Conservation (phyloP, 2,797 vertebrate species). For the Trichosurus vulpecula region DNA sequence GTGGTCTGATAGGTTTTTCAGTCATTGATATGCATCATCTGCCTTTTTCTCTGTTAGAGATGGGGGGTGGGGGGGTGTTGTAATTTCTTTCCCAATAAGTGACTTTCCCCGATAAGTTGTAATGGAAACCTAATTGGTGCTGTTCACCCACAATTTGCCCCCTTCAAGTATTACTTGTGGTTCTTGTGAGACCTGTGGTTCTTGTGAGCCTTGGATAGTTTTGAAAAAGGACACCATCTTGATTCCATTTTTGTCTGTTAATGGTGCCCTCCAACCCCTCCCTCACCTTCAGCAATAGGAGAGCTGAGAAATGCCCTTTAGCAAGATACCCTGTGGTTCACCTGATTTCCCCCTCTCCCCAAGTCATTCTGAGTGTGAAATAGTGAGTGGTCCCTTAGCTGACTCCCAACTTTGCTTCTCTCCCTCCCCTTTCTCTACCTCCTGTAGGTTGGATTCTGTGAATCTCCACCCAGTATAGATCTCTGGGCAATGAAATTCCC, state of each 20-base stretch:
- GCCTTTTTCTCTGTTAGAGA: slow-evolving; percentile 18
- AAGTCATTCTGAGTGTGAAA: slow-evolving; percentile 16
- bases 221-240: background rate
- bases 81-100: background rate
- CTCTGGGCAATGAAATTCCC: background rate
- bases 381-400: background rate
- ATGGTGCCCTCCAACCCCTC: slow-evolving; percentile 29
- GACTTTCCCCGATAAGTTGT: slow-evolving; percentile 20
- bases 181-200: too few relatives aligned
- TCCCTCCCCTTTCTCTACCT: slow-evolving; percentile 12
- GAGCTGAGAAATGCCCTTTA: slow-evolving; percentile 22
- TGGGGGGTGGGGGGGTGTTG: background rate
- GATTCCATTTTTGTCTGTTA: background rate
- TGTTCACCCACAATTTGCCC: slow-evolving; percentile 61
- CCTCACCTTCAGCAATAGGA: slow-evolving; percentile 7
- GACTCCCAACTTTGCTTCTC: background rate
- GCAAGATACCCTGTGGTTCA: background rate
- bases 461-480: slow-evolving; percentile 43
- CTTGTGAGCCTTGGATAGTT: slow-evolving; percentile 42
- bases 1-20: slow-evolving; percentile 2
- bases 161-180: background rate
- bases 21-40: background rate
- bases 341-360: background rate
- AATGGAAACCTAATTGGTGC: slow-evolving; percentile 69
- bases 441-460: slow-evolving; percentile 59